These are phyloP conservation scores for Zonitis immaculata DNA, from an alignment of 2,888 invertebrate genomes.

Conservation along the genomic window DNA sequence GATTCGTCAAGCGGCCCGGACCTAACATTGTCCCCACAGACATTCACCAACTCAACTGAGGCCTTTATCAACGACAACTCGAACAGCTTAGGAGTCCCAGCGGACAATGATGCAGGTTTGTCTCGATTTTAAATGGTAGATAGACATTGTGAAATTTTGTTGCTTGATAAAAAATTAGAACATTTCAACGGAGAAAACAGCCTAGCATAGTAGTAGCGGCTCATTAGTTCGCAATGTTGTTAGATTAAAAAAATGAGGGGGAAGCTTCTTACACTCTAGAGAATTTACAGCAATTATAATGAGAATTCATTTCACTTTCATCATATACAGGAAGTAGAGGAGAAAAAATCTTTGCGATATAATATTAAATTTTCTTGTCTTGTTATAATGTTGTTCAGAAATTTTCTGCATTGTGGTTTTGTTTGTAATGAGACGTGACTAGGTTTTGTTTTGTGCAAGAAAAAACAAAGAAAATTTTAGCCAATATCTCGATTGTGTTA, in stretches of 20 bases:
- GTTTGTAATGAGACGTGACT: background rate
- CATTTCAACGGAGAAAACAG: too few relatives aligned
- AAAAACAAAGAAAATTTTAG: too few relatives aligned
- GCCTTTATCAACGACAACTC: constrained; percentile 63
- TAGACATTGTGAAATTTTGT: background rate
- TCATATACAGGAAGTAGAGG: too few relatives aligned
- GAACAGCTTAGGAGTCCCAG: constrained; percentile 58
- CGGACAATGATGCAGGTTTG: constrained; percentile 58
- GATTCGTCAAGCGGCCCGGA: constrained; percentile 59
- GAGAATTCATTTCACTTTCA: constrained; percentile 5
- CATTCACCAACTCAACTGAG: constrained; percentile 59
- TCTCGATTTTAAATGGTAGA: constrained; percentile 5
- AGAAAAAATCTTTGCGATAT: too few relatives aligned
- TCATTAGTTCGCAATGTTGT: background rate
- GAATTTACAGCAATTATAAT: constrained; percentile 6
- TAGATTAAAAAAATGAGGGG: background rate
- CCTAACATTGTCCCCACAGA: constrained; percentile 59
- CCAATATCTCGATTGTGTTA: too few relatives aligned
- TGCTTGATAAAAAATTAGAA: background rate
- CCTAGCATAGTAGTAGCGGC: background rate
- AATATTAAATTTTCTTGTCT: too few relatives aligned
- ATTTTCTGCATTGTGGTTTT: background rate
- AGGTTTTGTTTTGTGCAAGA: background rate
- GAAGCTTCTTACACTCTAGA: background rate
- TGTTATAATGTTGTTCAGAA: too few relatives aligned